Evolutionary conservation across 2,888 invertebrate genomes (phyloP).

Genomic region (Brenthis hecate): DNA sequence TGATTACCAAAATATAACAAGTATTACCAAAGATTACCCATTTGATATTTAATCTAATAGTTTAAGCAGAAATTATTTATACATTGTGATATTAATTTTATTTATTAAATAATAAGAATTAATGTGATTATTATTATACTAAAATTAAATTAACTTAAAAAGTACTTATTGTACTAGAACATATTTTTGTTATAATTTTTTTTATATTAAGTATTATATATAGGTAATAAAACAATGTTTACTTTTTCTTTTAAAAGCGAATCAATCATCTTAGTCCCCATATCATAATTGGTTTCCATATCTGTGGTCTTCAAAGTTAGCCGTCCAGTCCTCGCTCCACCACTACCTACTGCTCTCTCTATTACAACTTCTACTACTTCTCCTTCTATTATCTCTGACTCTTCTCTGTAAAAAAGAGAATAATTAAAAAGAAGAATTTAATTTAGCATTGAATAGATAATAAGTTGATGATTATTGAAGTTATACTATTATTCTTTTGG

Average conservation of each 20-base stretch:
- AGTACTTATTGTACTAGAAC: neutral
- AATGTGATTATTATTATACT: no score
- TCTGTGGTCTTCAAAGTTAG: constrained; percentile 99
- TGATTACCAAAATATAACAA: neutral
- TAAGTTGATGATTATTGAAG: no score
- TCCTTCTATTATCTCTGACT: constrained; percentile 99
- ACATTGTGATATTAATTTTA: no score
- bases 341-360: constrained; percentile 94
- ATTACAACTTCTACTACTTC: constrained; percentile 99
- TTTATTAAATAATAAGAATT: no score
- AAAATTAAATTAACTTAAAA: neutral
- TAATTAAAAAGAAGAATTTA: neutral
- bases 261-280: constrained; percentile 99
- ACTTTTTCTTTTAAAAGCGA: constrained; percentile 97
- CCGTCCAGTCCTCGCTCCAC: constrained; percentile 91
- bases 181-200: neutral
- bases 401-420: constrained; percentile 86
- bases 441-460: no score
- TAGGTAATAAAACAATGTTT: constrained; percentile 10
- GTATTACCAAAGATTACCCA: neutral
- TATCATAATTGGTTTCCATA: constrained; percentile 99
- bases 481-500: no score
- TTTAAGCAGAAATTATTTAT: no score
- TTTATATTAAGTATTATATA: neutral
- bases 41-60: no score